Percentiles rank a stretch among this genome's conserved stretches.
These are phyloP conservation scores for Gila orcuttii DNA, from an alignment of 2,113 vertebrate genomes.

Conservation along the genomic window DNA sequence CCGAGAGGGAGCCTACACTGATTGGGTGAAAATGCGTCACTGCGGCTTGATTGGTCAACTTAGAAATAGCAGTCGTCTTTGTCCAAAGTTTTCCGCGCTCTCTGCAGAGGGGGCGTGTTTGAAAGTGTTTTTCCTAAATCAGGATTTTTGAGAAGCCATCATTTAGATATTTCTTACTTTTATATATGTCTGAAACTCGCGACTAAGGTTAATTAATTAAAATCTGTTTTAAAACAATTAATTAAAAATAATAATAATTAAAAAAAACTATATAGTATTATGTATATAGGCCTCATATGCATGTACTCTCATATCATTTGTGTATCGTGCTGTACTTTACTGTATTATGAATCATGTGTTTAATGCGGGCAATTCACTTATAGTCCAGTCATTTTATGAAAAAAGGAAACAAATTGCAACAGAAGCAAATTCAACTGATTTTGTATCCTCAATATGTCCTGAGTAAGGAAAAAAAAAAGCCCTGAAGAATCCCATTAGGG, in stretches of 20 bases:
- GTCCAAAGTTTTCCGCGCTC: conserved; percentile 32
- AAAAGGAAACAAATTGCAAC: too few species aligned
- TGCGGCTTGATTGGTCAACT: conserved; percentile 32
- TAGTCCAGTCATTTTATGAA: too few species aligned
- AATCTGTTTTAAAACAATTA: background rate
- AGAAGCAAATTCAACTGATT: too few species aligned
- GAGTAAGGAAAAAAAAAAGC: too few species aligned
- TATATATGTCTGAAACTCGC: background rate
- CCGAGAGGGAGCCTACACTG: background rate
- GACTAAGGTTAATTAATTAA: background rate
- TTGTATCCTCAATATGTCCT: too few species aligned
- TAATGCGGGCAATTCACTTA: background rate
- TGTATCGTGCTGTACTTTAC: background rate
- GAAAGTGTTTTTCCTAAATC: background rate
- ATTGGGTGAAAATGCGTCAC: conserved; percentile 25
- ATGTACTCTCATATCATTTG: too few species aligned
- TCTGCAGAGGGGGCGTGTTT: conserved; percentile 7
- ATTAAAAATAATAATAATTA: background rate
- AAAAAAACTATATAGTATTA: too few species aligned
- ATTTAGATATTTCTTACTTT: background rate
- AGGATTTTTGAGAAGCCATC: background rate
- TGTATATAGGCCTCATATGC: too few species aligned
- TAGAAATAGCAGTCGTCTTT: background rate
- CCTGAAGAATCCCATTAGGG: too few species aligned
- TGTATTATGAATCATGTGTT: background rate